Evolutionary conservation across 2,888 invertebrate species (phyloP).

Genomic region (Cryptosula pallasiana): DNA sequence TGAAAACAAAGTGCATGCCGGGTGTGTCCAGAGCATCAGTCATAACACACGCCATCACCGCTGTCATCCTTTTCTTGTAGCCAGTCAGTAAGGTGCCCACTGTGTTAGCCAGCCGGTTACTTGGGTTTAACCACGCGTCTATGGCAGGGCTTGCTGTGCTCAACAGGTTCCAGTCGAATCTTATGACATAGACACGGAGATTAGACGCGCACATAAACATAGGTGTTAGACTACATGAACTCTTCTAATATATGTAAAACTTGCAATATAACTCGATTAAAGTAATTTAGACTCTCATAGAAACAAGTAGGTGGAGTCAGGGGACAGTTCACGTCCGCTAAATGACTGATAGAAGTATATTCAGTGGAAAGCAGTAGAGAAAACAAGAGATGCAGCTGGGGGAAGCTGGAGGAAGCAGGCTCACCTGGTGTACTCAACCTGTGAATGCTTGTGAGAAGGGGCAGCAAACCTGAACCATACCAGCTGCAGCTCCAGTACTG

Average conservation of each 20-base stretch:
- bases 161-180: constrained; percentile 90
- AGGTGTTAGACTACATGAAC: no score
- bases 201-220: no score
- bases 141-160: constrained; percentile 94
- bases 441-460: constrained; percentile 85
- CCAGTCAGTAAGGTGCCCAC: constrained; percentile 75
- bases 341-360: no score
- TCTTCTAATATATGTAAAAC: no score
- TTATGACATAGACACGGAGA: no score
- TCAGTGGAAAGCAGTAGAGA: no score
- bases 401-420: no score
- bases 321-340: no score
- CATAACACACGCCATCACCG: constrained; percentile 89
- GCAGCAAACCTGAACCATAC: constrained; percentile 98
- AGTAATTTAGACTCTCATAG: no score
- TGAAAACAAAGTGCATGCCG: constrained; percentile 25
- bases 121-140: constrained; percentile 96
- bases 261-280: no score
- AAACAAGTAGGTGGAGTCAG: no score
- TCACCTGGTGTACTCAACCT: constrained; percentile 90
- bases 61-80: constrained; percentile 57
- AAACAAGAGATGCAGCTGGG: no score
- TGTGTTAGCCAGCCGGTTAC: constrained; percentile 79
- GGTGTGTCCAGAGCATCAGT: constrained; percentile 65
- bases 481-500: constrained; percentile 78